Evolutionary conservation across 2,797 vertebrate species (phyloP).

Genomic region (Coreius guichenoti): DNA sequence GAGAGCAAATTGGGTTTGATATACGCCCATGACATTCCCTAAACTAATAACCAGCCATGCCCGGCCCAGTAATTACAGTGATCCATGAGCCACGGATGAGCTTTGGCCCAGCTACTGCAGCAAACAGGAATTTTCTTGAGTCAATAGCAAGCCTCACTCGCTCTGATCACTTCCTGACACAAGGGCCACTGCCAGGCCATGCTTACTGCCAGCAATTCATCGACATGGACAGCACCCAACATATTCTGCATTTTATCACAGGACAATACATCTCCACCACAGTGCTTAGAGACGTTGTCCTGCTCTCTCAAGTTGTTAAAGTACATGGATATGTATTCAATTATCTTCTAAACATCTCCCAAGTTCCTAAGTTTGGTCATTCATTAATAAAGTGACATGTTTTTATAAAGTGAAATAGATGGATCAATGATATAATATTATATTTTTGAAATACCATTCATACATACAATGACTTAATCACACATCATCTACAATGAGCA

Average conservation of each 20-base stretch:
- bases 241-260: slow-evolving; percentile 53
- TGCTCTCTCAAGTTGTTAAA: neutral
- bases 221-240: slow-evolving; percentile 46
- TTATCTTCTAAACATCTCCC: neutral
- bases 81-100: slow-evolving; percentile 68
- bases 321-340: neutral
- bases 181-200: slow-evolving; percentile 52
- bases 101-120: slow-evolving; percentile 49
- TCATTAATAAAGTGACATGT: neutral
- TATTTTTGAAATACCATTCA: neutral
- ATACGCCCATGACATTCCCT: slow-evolving; percentile 83
- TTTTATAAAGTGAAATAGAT: neutral
- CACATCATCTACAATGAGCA: neutral
- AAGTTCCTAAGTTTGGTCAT: neutral
- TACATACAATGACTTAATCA: neutral
- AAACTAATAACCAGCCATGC: slow-evolving; percentile 83
- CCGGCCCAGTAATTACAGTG: slow-evolving; percentile 78
- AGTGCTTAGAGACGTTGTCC: neutral
- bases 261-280: slow-evolving; percentile 39
- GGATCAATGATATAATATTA: neutral
- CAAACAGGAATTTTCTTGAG: slow-evolving; percentile 45
- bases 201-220: slow-evolving; percentile 55
- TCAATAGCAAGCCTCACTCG: slow-evolving; percentile 36
- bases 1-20: slow-evolving; percentile 81
- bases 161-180: slow-evolving; percentile 49